Evolutionary conservation across 2,797 vertebrate species (phyloP).

Genomic region (Coccyzus lansbergi): DNA sequence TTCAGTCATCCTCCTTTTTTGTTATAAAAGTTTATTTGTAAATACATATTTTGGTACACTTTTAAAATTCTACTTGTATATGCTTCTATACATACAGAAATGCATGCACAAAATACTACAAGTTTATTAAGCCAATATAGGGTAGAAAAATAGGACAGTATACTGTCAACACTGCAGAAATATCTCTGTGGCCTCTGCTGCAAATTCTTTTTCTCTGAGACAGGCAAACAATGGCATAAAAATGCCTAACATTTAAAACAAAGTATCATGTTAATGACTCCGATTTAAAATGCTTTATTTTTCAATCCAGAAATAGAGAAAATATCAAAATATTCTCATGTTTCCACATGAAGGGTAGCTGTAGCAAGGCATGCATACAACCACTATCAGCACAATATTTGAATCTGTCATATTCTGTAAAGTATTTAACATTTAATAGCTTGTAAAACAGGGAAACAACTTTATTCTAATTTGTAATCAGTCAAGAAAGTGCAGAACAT

Average conservation of each 20-base stretch:
- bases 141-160: not conserved
- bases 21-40: not conserved
- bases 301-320: not conserved
- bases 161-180: not conserved
- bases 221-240: not conserved
- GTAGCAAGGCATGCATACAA: not conserved
- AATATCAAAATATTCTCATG: not conserved
- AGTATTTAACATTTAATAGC: not conserved
- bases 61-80: not conserved
- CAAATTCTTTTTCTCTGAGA: not conserved
- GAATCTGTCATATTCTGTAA: not conserved
- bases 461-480: not conserved
- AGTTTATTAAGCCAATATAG: not conserved
- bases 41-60: not conserved
- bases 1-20: not conserved
- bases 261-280: not conserved
- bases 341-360: not conserved
- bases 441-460: not conserved
- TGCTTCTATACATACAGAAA: not conserved
- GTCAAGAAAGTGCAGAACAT: not conserved
- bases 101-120: not conserved
- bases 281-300: not conserved
- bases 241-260: not conserved
- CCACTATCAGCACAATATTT: not conserved
- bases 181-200: not conserved